Evolutionary conservation across 2,888 invertebrate genomes (phyloP).

Genomic region (Idaea aversata): DNA sequence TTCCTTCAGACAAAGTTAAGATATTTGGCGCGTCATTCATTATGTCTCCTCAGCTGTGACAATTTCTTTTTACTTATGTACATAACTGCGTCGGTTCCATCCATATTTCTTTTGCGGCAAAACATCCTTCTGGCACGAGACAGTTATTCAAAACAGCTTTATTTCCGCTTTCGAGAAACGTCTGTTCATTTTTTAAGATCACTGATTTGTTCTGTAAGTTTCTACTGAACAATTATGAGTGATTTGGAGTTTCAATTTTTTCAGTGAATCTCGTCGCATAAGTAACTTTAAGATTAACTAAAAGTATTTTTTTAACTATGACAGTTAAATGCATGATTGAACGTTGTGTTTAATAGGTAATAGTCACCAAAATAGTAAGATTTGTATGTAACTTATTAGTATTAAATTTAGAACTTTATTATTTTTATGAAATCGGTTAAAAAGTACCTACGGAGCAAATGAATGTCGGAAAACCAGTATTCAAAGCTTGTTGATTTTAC

Average conservation of each 20-base stretch:
- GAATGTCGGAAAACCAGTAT: too few species aligned
- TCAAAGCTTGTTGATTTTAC: too few species aligned
- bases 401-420: too few species aligned
- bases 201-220: slow-evolving; percentile 10
- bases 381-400: too few species aligned
- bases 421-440: too few species aligned
- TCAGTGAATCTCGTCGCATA: too few species aligned
- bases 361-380: too few species aligned
- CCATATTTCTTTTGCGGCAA: slow-evolving; percentile 39
- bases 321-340: too few species aligned
- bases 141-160: slow-evolving; percentile 32
- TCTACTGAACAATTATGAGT: slow-evolving; percentile 5
- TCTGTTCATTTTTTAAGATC: slow-evolving; percentile 19
- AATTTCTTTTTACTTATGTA: slow-evolving; percentile 26
- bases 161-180: slow-evolving; percentile 36
- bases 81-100: slow-evolving; percentile 18
- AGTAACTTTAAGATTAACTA: too few species aligned
- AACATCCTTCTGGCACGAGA: slow-evolving; percentile 36
- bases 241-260: not conserved
- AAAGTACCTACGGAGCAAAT: too few species aligned
- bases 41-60: slow-evolving; percentile 33
- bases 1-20: slow-evolving; percentile 30
- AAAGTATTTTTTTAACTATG: too few species aligned
- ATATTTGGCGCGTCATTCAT: slow-evolving; percentile 46
- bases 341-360: too few species aligned